Conservation (phyloP, 1,140 invertebrate genomes). For the Drosophila rufa region DNA sequence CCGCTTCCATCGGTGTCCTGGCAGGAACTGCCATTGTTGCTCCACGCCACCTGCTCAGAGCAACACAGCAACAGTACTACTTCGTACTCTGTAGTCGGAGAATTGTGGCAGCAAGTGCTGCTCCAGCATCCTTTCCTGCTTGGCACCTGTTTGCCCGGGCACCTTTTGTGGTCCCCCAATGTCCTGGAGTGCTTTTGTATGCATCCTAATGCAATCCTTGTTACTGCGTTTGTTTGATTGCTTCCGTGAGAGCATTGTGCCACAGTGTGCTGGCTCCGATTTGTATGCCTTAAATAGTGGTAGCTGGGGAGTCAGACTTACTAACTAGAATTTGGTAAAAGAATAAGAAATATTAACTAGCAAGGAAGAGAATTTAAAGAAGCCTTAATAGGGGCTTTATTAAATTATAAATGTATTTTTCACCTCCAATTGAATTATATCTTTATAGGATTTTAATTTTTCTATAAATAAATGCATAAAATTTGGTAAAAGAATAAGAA, state of each 20-base stretch:
- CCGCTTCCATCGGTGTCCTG: conserved; percentile 40
- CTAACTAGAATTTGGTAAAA: background rate
- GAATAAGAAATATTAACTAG: background rate
- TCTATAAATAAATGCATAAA: no score
- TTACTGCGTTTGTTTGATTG: conserved; percentile 56
- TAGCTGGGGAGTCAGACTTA: no score
- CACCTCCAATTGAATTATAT: no score
- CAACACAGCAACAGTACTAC: background rate
- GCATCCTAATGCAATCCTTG: conserved; percentile 54
- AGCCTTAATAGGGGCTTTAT: background rate
- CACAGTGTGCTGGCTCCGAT: conserved; percentile 30
- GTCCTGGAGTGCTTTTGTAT: conserved; percentile 53
- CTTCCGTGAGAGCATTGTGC: conserved; percentile 31
- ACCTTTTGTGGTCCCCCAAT: conserved; percentile 44
- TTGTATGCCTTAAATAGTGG: conserved; percentile 28
- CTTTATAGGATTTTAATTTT: no score
- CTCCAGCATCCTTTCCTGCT: conserved; percentile 21
- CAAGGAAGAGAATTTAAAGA: background rate
- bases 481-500: background rate
- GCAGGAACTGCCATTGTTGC: conserved; percentile 45
- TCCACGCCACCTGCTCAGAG: background rate
- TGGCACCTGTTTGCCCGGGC: conserved; percentile 42
- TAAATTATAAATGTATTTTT: background rate
- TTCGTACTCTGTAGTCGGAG: background rate
- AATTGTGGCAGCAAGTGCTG: conserved; percentile 34